These are phyloP conservation scores for Plectrocnemia conspersa DNA, from an alignment of 1,140 invertebrate species.

Conservation along the genomic window DNA sequence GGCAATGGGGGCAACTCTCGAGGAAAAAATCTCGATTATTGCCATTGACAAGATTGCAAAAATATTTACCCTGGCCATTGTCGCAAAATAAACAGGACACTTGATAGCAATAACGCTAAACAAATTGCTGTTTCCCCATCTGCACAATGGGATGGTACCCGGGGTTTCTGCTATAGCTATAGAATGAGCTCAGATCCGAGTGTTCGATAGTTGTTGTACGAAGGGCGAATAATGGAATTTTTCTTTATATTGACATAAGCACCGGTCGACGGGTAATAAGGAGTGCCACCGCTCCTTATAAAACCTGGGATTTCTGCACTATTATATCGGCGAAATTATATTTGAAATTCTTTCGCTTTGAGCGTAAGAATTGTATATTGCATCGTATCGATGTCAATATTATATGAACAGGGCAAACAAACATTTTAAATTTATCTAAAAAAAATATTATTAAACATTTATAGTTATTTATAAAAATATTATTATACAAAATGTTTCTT, in stretches of 20 bases:
- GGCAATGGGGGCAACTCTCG: too few relatives aligned
- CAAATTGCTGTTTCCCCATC: slow-evolving; percentile 27
- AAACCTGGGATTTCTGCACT: slow-evolving; percentile 15
- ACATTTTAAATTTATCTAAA: too few relatives aligned
- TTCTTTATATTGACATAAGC: slow-evolving; percentile 24
- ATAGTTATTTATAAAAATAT: too few relatives aligned
- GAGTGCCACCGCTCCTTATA: too few relatives aligned
- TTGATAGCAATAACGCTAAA: slow-evolving; percentile 33
- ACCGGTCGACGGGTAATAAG: slow-evolving; percentile 7
- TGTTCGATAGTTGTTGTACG: background rate
- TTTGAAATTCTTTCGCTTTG: slow-evolving; percentile 12
- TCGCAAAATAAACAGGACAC: slow-evolving; percentile 31
- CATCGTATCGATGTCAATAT: too few relatives aligned
- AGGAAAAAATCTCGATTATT: slow-evolving; percentile 30
- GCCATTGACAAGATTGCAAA: slow-evolving; percentile 35
- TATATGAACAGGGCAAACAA: too few relatives aligned
- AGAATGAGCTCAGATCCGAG: background rate
- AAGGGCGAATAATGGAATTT: slow-evolving; percentile 29
- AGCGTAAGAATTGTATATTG: too few relatives aligned
- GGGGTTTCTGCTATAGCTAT: background rate
- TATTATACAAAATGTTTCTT: too few relatives aligned
- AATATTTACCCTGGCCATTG: slow-evolving; percentile 34
- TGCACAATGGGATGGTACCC: slow-evolving; percentile 22
- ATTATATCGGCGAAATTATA: slow-evolving; percentile 20
- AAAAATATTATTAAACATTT: too few relatives aligned